A percentile compares a stretch with the other conserved stretches of the same genome.
Conservation (phyloP, 2,888 invertebrate genomes). For the Bugulina stolonifera region DNA sequence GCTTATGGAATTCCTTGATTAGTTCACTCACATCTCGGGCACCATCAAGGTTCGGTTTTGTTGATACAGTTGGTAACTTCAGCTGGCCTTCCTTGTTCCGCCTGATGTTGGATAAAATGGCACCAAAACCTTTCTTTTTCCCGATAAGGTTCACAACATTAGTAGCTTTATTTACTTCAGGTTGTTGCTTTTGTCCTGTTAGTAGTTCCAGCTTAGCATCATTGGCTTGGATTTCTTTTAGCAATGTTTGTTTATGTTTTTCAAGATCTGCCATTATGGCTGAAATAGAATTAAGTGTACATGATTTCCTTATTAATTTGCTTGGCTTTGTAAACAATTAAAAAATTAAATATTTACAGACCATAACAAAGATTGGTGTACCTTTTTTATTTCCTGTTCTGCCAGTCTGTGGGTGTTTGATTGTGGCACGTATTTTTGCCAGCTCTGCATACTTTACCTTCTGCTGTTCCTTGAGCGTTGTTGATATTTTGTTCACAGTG, state of each 20-base stretch:
- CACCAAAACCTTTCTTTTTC: slow-evolving; percentile 20
- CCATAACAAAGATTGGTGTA: background rate
- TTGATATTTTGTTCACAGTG: slow-evolving; percentile 1
- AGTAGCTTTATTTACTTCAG: background rate
- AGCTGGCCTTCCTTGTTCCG: background rate
- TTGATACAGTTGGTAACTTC: background rate
- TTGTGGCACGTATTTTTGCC: background rate
- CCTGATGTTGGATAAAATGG: slow-evolving; percentile 5
- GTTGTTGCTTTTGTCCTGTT: background rate
- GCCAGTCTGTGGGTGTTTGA: background rate
- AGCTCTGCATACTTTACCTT: background rate
- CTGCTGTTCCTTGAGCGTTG: background rate
- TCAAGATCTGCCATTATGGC: background rate
- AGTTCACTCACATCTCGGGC: background rate
- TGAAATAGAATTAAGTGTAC: background rate
- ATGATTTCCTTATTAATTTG: no score
- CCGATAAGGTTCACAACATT: background rate
- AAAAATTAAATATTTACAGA: background rate
- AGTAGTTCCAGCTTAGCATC: background rate
- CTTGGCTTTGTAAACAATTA: no score
- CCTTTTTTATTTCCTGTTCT: background rate
- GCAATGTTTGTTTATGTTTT: background rate
- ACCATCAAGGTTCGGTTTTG: background rate
- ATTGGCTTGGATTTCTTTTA: background rate
- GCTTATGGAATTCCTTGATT: slow-evolving; percentile 8